Base-by-base conservation (phyloP, 53 echinoderm and acorn worm species). In the Hippasteria phrygiana region DNA sequence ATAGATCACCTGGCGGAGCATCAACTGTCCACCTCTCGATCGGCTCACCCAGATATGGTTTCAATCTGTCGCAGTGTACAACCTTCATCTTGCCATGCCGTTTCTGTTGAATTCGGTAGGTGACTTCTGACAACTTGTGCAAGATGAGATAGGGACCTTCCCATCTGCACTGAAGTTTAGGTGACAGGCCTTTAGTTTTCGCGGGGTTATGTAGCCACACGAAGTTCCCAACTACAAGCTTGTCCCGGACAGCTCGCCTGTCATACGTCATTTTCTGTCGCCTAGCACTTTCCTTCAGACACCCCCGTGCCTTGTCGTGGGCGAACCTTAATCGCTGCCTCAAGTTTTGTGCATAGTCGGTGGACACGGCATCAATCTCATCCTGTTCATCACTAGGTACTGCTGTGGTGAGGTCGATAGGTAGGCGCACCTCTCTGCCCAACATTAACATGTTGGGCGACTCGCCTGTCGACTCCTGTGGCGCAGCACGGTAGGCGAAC, bases 61-160 rank as follows among this genome's bases (percentile, higher is more conserved):
- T 72, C 1, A 72, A 34, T 2, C 72, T 38, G 41, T 72, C 72
- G 20, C 33, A 41, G 42, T 72, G 72, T 0, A 72, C 72, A 4
- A 72, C 72, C 7, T 72, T 72, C 41, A 33, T 72, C 42, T 18
- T 71, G 32, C 71, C 71, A 2, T 39, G 27, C 3, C 10, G 71
- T 29, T 38, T 37, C 64, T n/a, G 5, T 41, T 82, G 82, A 33
- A 82, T 41, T 18, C 82, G 2, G 36, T 38, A 62, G 0, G 43
- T 82, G 3, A 87, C 87, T 4, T 87, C 50, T 2, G 87, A 87
- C 16, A 87, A 48, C 73, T 47, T 71, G 14, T 69, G 20, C 31
- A 87, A 1, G n/a, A 87, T 71, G 9, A 73, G 87, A 50, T 71
- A 73, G 3, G 87, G 87, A 31, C 87, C 87, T 35, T 71, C 43